Percentiles rank a stretch among this genome's conserved stretches.
phyloP scores from a whole-genome alignment of 2,113 vertebrate genomes.

The Octodon degus region DNA sequence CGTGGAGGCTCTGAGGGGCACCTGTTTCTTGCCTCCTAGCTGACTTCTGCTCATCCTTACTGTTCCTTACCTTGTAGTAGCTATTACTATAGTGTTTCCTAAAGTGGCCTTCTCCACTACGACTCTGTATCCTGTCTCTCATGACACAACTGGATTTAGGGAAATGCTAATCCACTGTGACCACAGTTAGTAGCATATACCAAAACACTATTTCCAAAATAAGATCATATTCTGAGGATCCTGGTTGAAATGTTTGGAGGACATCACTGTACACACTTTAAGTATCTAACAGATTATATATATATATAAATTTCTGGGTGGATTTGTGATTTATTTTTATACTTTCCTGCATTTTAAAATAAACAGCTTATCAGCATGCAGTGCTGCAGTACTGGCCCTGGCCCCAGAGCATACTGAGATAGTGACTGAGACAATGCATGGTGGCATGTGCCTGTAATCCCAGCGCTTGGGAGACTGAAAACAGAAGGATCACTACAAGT shows the following conservation, averaged over 20 bases:
- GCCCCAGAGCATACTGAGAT: too few relatives aligned
- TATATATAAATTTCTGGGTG: neutral
- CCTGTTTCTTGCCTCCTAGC: neutral
- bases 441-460: too few relatives aligned
- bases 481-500: too few relatives aligned
- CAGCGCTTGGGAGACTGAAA: too few relatives aligned
- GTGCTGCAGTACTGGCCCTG: too few relatives aligned
- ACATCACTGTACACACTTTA: neutral
- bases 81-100: neutral
- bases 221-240: conserved; percentile 14
- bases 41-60: neutral
- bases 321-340: conserved; percentile 15
- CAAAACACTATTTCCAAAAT: conserved; percentile 8
- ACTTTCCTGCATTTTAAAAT: conserved; percentile 43
- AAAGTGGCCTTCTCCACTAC: neutral
- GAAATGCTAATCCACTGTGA: neutral
- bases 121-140: neutral
- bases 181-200: neutral
- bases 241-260: conserved; percentile 11
- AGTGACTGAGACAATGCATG: too few relatives aligned
- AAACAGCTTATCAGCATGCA: neutral
- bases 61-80: neutral
- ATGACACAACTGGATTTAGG: neutral
- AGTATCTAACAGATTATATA: neutral
- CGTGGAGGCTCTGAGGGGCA: neutral